phyloP scores from a whole-genome alignment of 2,888 invertebrate species.

The Drosophila nigricruria region DNA sequence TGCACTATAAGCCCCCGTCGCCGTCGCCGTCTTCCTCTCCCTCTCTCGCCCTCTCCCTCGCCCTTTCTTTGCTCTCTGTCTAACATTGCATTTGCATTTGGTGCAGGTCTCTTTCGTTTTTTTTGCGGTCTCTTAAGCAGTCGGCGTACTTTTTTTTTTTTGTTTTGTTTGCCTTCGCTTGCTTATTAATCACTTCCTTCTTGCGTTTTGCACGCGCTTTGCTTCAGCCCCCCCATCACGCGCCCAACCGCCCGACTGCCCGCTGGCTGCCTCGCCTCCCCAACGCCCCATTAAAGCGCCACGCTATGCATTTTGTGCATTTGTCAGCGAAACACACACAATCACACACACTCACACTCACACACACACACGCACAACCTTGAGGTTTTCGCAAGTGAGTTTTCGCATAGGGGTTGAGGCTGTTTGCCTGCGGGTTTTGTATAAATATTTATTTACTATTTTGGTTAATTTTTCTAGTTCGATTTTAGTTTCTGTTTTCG shows the following conservation, averaged over 20 bases:
- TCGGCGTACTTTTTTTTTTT: constrained; percentile 37
- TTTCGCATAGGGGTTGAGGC: constrained; percentile 3
- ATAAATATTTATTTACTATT: constrained; percentile 14
- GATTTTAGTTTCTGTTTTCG: background rate
- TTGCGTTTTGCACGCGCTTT: constrained; percentile 59
- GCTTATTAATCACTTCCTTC: constrained; percentile 75
- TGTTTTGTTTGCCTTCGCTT: constrained; percentile 47
- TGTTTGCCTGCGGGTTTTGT: background rate
- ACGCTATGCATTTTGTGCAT: constrained; percentile 57
- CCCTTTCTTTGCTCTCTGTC: background rate
- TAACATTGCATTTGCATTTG: constrained; percentile 22
- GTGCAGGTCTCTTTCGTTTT: constrained; percentile 37
- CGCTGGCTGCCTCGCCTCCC: background rate
- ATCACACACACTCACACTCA: constrained; percentile 15
- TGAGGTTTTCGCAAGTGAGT: constrained; percentile 26
- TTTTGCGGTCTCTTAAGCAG: constrained; percentile 53
- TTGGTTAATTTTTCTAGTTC: background rate
- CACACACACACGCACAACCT: constrained; percentile 35
- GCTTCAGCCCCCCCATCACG: constrained; percentile 3
- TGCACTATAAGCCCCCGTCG: background rate
- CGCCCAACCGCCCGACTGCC: background rate
- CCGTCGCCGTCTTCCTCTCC: background rate
- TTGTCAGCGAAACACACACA: constrained; percentile 47
- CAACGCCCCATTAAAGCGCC: constrained; percentile 10
- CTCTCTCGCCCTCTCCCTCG: background rate